Conservation (phyloP, 2,113 vertebrate species). For the Notothenia coriiceps region DNA sequence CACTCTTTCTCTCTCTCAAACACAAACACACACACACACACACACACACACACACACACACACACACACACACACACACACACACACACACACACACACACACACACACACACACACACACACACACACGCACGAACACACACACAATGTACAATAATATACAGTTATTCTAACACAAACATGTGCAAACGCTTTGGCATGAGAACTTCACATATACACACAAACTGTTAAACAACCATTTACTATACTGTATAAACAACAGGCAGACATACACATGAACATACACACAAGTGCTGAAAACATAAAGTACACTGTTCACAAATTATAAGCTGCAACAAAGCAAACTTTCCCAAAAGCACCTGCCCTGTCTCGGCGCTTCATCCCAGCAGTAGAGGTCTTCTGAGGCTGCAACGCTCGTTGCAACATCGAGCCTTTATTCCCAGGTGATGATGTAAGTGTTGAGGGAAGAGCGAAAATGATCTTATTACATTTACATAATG, state of each 20-base stretch:
- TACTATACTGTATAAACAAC: not conserved
- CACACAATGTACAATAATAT: not conserved
- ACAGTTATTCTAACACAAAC: constrained; percentile 14
- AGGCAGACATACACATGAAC: not conserved
- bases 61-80: constrained; percentile 4
- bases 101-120: constrained; percentile 41
- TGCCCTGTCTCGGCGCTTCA: constrained; percentile 34
- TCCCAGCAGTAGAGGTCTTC: constrained; percentile 30
- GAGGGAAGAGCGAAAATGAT: constrained; percentile 73
- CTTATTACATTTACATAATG: constrained; percentile 80
- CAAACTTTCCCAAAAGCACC: constrained; percentile 54
- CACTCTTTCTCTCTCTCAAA: no score
- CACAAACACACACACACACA: constrained; percentile 44
- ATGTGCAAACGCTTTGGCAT: not conserved
- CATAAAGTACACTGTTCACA: not conserved
- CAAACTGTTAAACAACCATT: constrained; percentile 1
- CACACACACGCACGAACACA: constrained; percentile 3
- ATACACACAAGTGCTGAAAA: not conserved
- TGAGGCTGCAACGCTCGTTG: constrained; percentile 45
- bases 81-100: constrained; percentile 14
- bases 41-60: constrained; percentile 15
- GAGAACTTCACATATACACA: constrained; percentile 3
- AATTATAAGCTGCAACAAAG: not conserved
- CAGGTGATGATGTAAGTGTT: constrained; percentile 78
- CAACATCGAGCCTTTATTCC: constrained; percentile 63